Percentiles rank a stretch among this genome's conserved stretches.
phyloP scores from a whole-genome alignment of 1,140 invertebrate species.

The Aphelinus certus region DNA sequence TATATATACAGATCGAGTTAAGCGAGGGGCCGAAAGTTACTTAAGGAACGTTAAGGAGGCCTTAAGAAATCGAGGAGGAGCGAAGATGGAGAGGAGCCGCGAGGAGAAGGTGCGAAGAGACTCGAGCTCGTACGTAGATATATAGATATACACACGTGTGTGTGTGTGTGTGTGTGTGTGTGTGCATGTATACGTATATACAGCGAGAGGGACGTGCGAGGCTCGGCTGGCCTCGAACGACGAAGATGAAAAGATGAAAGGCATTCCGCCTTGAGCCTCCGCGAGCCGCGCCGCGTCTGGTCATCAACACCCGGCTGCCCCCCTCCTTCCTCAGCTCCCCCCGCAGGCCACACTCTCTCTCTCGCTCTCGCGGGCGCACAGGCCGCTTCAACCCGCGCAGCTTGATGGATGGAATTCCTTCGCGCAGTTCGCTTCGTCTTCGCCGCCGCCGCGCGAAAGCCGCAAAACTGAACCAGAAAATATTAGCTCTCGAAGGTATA shows the following conservation, averaged over 20 bases:
- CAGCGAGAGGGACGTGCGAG: too few relatives aligned
- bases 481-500: slow-evolving; percentile 18
- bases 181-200: too few relatives aligned
- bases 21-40: slow-evolving; percentile 33
- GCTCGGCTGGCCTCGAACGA: slow-evolving; percentile 14
- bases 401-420: slow-evolving; percentile 59
- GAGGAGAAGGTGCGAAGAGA: slow-evolving; percentile 37
- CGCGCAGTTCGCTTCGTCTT: slow-evolving; percentile 13
- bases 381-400: slow-evolving; percentile 32
- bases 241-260: slow-evolving; percentile 55
- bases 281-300: slow-evolving; percentile 50
- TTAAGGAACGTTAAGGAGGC: slow-evolving; percentile 38
- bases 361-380: neutral
- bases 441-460: slow-evolving; percentile 37
- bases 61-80: slow-evolving; percentile 25
- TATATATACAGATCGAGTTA: neutral
- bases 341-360: slow-evolving; percentile 5
- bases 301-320: slow-evolving; percentile 55
- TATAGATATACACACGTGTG: too few relatives aligned
- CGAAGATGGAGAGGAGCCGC: slow-evolving; percentile 2
- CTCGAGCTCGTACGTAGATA: neutral
- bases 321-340: slow-evolving; percentile 4
- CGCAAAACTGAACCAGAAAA: slow-evolving; percentile 38
- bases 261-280: slow-evolving; percentile 49
- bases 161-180: too few relatives aligned